Conservation (phyloP, 35 echinoderm and acorn worm species). For the Ophiothrix spiculata region DNA sequence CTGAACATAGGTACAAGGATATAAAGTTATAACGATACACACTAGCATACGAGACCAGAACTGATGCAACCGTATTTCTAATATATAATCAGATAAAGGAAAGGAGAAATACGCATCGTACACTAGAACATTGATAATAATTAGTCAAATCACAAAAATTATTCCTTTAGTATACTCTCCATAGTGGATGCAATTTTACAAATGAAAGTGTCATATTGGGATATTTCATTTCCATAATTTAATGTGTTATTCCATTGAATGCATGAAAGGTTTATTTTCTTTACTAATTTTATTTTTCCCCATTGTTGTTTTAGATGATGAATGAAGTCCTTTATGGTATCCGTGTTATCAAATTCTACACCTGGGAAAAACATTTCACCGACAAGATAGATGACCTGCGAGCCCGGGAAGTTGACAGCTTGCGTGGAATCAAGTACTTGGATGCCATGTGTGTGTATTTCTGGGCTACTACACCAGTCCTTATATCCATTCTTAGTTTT, state of each 20-base stretch:
- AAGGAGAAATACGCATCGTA: too few species aligned
- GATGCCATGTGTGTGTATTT: slow-evolving; percentile 99
- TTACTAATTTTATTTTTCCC: neutral
- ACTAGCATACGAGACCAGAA: too few species aligned
- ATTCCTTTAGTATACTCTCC: too few species aligned
- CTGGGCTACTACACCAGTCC: slow-evolving; percentile 93
- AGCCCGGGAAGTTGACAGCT: slow-evolving; percentile 61
- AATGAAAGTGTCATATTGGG: too few species aligned
- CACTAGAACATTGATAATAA: too few species aligned
- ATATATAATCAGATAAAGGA: too few species aligned
- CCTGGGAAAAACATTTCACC: slow-evolving; percentile 87
- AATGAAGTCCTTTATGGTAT: slow-evolving; percentile 93
- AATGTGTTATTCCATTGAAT: neutral
- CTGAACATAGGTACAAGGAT: too few species aligned
- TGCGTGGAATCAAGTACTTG: slow-evolving; percentile 90
- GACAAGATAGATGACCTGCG: slow-evolving; percentile 56
- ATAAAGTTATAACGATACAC: too few species aligned
- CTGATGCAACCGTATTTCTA: too few species aligned
- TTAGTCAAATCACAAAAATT: too few species aligned
- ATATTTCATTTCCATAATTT: too few species aligned
- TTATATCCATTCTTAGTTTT: slow-evolving; percentile 90
- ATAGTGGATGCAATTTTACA: too few species aligned
- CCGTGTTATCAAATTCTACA: slow-evolving; percentile 94
- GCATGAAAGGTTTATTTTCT: neutral
- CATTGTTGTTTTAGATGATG: slow-evolving; percentile 66